Conservation (phyloP, 2,888 invertebrate genomes). For the Platyscelio sp. region DNA sequence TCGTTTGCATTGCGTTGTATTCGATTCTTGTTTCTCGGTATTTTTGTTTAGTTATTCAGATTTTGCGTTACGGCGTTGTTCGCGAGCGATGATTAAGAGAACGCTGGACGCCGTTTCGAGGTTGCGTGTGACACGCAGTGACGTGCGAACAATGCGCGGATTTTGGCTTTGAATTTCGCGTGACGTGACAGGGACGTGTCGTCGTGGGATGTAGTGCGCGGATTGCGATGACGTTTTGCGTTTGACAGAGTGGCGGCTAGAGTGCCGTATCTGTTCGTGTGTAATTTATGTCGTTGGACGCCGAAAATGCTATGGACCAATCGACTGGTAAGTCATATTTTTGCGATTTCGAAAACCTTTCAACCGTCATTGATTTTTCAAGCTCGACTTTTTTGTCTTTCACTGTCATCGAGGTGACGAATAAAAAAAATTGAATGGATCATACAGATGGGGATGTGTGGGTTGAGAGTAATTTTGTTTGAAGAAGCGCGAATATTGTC, state of each 20-base stretch:
- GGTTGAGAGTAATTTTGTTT: no score
- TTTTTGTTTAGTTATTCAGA: slow-evolving; percentile 11
- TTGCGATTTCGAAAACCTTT: slow-evolving; percentile 23
- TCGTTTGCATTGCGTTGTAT: neutral
- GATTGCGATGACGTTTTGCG: slow-evolving; percentile 80
- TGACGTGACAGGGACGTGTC: slow-evolving; percentile 78
- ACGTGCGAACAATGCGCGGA: slow-evolving; percentile 83
- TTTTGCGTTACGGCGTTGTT: slow-evolving; percentile 15
- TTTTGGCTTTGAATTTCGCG: slow-evolving; percentile 84
- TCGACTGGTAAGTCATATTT: slow-evolving; percentile 50
- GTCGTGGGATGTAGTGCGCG: slow-evolving; percentile 79
- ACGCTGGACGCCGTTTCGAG: slow-evolving; percentile 66
- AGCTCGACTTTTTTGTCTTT: slow-evolving; percentile 1
- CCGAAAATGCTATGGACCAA: slow-evolving; percentile 71
- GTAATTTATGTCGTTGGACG: slow-evolving; percentile 77
- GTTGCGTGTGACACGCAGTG: slow-evolving; percentile 81
- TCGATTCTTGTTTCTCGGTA: neutral
- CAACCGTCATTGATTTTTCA: slow-evolving; percentile 21
- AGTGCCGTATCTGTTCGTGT: slow-evolving; percentile 76
- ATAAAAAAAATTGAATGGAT: no score
- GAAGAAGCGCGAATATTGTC: no score
- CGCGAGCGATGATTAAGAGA: slow-evolving; percentile 73
- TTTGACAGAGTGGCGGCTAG: slow-evolving; percentile 83
- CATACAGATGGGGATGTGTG: no score
- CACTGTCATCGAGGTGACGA: neutral